Conservation (phyloP, 2,888 invertebrate species). For the Agonopterix heracliana region DNA sequence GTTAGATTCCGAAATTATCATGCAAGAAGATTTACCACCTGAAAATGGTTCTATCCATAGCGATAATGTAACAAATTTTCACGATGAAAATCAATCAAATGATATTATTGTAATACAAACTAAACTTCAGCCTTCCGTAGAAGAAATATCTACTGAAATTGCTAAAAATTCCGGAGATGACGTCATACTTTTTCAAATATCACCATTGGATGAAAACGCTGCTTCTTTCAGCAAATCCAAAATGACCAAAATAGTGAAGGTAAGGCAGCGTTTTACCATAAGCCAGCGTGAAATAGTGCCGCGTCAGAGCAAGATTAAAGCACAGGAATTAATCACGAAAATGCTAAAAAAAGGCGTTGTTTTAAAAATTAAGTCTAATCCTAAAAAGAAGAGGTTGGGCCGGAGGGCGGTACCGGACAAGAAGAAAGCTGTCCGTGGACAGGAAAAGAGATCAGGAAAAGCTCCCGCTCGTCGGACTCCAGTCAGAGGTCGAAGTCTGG, state of each 20-base stretch:
- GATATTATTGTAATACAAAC: too few relatives aligned
- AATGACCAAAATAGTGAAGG: not conserved
- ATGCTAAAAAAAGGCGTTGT: slow-evolving; percentile 16
- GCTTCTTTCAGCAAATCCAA: slow-evolving; percentile 2
- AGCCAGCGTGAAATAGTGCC: slow-evolving; percentile 22
- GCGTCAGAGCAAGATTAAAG: slow-evolving; percentile 30
- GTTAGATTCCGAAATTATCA: too few relatives aligned
- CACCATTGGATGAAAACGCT: not conserved
- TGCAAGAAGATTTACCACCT: too few relatives aligned
- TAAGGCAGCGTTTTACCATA: not conserved
- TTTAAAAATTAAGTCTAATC: not conserved
- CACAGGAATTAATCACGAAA: slow-evolving; percentile 21
- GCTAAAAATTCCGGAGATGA: not conserved
- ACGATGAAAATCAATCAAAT: too few relatives aligned
- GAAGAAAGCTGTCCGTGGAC: too few relatives aligned
- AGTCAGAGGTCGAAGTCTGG: not conserved
- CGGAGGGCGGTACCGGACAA: not conserved
- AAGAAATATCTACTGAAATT: too few relatives aligned
- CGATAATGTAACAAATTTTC: too few relatives aligned
- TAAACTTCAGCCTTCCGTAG: too few relatives aligned
- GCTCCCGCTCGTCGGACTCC: not conserved
- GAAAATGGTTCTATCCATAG: too few relatives aligned
- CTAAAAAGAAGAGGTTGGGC: not conserved
- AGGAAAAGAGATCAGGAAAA: not conserved
- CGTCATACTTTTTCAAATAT: not conserved